Evolutionary conservation across 2,888 invertebrate genomes (phyloP), one percentile per base, ranked within the genome.

Genomic region (Ophraella communa): DNA sequence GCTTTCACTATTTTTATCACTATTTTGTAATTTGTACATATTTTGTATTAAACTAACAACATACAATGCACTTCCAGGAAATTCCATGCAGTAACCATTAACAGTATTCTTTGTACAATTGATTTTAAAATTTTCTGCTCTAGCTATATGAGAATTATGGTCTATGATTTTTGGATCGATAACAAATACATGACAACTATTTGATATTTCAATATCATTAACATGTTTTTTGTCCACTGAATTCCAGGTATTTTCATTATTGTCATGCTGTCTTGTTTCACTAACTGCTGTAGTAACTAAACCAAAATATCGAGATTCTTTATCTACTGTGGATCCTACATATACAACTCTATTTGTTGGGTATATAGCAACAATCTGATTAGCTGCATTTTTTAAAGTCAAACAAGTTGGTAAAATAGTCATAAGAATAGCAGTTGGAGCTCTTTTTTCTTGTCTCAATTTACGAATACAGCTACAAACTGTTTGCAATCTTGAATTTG

Each of bases 161-260:
- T 92, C 91, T 3, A 90, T 88, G 73, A 95, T 84, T 80, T 95
- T 91, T 0, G 94, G 90, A 78, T 97, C 96, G 7, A 96, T 93
- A 65, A 94, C 94, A 80, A 98, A 98, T 0, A 97, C 95, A 81
- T 98, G 97, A 77, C 97, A 96, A 57, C 96, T 95, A 78, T 94
- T 94, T 0, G 93, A 93, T 17, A 89, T 87, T 69, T 87, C 87
- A 8, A 88, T 74, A 77, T 67, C 63, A 55, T 75, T 76, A 58
- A 74, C 76, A 4, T 69, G 64, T 53, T 74, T 75, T 47, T 76
- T 76, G 11, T 71, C 71, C 21, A 70, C 67, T 21, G 55, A 27
- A 27, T 73, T 62, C 65, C 63, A 68, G 20, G 35, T 33, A 35
- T 71, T 68, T 10, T 62, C 65, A n/a, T 65, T 17, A 35, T 33